Evolutionary conservation across 2,888 invertebrate genomes (phyloP).

Genomic region (Lutraria lutraria): DNA sequence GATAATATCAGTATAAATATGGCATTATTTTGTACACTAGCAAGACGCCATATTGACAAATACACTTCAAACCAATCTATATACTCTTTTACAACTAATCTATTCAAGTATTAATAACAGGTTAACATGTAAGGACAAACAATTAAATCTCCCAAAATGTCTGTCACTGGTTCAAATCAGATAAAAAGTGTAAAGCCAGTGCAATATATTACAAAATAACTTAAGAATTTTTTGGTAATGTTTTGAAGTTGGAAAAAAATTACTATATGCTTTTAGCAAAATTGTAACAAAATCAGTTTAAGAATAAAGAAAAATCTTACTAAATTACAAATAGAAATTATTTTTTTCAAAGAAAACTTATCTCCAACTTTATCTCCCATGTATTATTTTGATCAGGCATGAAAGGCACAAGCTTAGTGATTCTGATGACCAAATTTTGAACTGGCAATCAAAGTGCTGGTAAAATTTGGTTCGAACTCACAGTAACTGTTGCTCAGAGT

Average conservation of each 20-base stretch:
- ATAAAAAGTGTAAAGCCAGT: constrained; percentile 13
- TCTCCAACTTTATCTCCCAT: too few species aligned
- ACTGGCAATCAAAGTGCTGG: too few species aligned
- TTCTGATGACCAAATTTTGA: too few species aligned
- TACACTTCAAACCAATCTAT: background rate
- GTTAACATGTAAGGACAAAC: constrained; percentile 10
- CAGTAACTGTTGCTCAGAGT: too few species aligned
- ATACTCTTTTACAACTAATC: background rate
- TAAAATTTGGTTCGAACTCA: too few species aligned
- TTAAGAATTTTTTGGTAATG: background rate
- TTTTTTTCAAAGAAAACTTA: too few species aligned
- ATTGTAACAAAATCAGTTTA: background rate
- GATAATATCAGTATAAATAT: constrained; percentile 13
- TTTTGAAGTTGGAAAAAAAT: background rate
- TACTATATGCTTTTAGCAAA: background rate
- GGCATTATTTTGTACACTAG: background rate
- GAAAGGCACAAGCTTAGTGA: too few species aligned
- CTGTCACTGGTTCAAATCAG: constrained; percentile 26
- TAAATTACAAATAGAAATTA: too few species aligned
- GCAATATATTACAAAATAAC: background rate
- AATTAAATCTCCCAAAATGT: constrained; percentile 19
- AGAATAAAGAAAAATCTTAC: background rate
- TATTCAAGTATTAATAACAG: background rate
- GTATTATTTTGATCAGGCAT: too few species aligned
- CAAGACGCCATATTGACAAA: constrained; percentile 37